Evolutionary conservation across 2,113 vertebrate species (phyloP), one percentile per base, ranked within the genome.

Genomic region (Melozone crissalis): DNA sequence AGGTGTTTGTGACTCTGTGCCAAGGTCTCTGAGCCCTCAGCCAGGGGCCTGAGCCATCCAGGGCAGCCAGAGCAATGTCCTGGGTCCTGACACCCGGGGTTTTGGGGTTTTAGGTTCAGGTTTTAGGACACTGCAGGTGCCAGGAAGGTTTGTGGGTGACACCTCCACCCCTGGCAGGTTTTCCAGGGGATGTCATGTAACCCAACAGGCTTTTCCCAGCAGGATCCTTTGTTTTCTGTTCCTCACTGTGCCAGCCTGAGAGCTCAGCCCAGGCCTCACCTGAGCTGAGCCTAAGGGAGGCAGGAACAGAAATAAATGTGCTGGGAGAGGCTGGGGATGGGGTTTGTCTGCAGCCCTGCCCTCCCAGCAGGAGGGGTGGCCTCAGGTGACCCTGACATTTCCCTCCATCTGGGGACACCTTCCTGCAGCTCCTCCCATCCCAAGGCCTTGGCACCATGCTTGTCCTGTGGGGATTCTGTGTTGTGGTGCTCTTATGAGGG

Each of bases 11-110:
- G 27, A 6, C 51, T 52, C 9, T 2, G 4, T 52, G 51, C 51
- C 27, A 52, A 6, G 27, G 51, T 28, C 51, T 52, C 51, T 52
- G 51, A 52, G 51, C 51, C 15, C 49, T 6, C 26, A 6, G 49
- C 15, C 49, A 26, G 26, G 49, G 26, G 8, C 49, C 15, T 4
- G 26, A 52, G 26, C 27, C 51, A 10, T 11, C 9, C 51, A 52
- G 51, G 51, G 51, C 51, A 52, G 51, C 51, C 51, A 52, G 51
- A 52, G 27, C 9, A 5, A 16, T 28, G 51, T 52, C 51, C 51
- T 52, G 51, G 51, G 27, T 16, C 4, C 27, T 17, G 3, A 5
- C 54, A 26, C 58, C 52, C 0, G 1, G 62, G 18, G 4, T 0
- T 39, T 11, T 31, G 54, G 30, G 54, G 30, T 5, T 31, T 20